phyloP scores from a whole-genome alignment of 2,888 invertebrate genomes.

The Galerucella nymphaeae region DNA sequence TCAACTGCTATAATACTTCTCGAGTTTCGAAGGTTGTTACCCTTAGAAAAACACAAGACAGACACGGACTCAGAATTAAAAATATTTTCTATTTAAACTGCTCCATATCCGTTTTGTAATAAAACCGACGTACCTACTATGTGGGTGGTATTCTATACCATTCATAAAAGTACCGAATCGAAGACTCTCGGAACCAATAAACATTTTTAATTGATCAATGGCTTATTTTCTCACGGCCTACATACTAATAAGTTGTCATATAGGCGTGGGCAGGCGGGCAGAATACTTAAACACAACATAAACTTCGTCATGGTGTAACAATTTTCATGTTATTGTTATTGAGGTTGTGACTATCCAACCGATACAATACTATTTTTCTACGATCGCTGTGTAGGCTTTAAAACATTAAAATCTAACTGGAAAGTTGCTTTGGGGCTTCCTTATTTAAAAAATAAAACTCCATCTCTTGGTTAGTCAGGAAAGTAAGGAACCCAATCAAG shows the following conservation, averaged over 20 bases:
- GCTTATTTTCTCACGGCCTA: slow-evolving; percentile 1
- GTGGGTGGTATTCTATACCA: not conserved
- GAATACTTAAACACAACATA: not conserved
- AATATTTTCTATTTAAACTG: too few relatives aligned
- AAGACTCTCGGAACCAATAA: not conserved
- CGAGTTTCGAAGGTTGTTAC: too few relatives aligned
- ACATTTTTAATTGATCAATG: not conserved
- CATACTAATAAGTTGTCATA: slow-evolving; percentile 1
- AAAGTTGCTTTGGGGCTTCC: too few relatives aligned
- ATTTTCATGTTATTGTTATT: not conserved
- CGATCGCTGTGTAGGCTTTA: too few relatives aligned
- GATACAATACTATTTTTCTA: not conserved
- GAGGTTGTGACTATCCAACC: not conserved
- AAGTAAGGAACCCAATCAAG: too few relatives aligned
- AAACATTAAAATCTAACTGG: too few relatives aligned
- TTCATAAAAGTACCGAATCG: not conserved
- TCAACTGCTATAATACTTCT: too few relatives aligned
- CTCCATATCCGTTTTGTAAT: too few relatives aligned
- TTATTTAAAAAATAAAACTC: too few relatives aligned
- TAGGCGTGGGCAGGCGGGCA: slow-evolving; percentile 3
- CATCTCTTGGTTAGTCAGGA: too few relatives aligned
- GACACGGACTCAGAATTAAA: too few relatives aligned
- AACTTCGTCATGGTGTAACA: not conserved
- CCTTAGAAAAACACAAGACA: too few relatives aligned
- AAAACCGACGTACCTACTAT: not conserved